Conservation (phyloP, 2,888 invertebrate species). For the Lycocerus yunnanus region DNA sequence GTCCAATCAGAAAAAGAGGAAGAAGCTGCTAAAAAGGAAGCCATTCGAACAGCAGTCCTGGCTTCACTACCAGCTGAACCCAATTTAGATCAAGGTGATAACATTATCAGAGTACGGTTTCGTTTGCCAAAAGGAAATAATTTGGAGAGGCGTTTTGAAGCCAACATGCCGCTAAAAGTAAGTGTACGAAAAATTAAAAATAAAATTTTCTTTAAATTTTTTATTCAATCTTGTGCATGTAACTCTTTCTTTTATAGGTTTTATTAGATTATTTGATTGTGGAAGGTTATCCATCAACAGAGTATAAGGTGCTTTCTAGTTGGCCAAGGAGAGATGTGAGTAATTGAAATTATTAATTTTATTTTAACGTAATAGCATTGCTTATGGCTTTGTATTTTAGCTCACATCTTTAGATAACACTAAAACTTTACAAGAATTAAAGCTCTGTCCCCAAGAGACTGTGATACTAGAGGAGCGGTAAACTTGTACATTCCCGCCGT, state of each 20-base stretch:
- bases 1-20: constrained; percentile 76
- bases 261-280: constrained; percentile 87
- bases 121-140: constrained; percentile 78
- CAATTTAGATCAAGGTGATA: constrained; percentile 55
- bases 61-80: constrained; percentile 77
- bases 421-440: constrained; percentile 79
- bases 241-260: constrained; percentile 59
- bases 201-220: not conserved
- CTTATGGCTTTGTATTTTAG: constrained; percentile 56
- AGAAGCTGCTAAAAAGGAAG: constrained; percentile 77
- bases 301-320: constrained; percentile 89
- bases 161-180: constrained; percentile 63
- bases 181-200: not conserved
- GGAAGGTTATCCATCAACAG: constrained; percentile 84
- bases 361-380: not conserved
- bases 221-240: not conserved
- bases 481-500: constrained; percentile 43
- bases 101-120: constrained; percentile 76
- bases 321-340: constrained; percentile 96
- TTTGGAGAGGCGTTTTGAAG: constrained; percentile 77
- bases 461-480: constrained; percentile 93
- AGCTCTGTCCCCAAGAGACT: constrained; percentile 92
- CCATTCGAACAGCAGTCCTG: constrained; percentile 65
- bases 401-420: constrained; percentile 76
- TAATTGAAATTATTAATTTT: constrained; percentile 42